Conservation (phyloP, 37 sponge, comb jelly and placozoan species). For the Lycopodina hypogea region DNA sequence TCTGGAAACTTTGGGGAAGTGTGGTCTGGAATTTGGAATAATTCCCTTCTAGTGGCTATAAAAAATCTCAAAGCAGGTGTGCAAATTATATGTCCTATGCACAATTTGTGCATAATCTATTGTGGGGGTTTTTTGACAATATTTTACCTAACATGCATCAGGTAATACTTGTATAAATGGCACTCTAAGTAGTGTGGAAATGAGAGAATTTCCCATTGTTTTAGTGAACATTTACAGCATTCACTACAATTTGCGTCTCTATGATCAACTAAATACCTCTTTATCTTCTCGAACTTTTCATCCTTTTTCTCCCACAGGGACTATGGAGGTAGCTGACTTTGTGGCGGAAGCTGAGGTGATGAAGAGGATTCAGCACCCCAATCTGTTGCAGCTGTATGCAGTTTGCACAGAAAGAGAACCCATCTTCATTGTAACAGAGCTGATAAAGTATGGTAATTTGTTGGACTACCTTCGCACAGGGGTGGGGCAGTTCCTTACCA, state of each 20-base stretch:
- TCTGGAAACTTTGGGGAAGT: conserved; percentile 90
- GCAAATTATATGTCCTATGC: no score
- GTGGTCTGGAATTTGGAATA: conserved; percentile 81
- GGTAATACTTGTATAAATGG: no score
- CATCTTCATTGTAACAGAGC: conserved; percentile 94
- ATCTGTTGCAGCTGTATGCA: conserved; percentile 86
- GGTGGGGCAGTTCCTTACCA: conserved; percentile 66
- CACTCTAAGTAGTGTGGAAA: no score
- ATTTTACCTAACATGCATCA: no score
- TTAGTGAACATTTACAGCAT: no score
- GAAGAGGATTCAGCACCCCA: conserved; percentile 89
- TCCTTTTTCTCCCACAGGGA: conserved; percentile 22
- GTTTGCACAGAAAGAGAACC: conserved; percentile 91
- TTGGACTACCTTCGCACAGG: conserved; percentile 81
- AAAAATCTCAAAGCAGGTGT: conserved; percentile 85
- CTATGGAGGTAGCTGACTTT: conserved; percentile 88
- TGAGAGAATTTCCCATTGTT: no score
- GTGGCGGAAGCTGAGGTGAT: conserved; percentile 87
- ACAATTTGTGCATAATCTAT: no score
- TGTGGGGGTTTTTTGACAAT: no score
- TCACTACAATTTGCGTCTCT: no score
- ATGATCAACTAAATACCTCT: no score
- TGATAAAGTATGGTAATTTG: conserved; percentile 90
- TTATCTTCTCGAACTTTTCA: no score
- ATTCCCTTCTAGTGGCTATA: conserved; percentile 77